Evolutionary conservation across 2,888 invertebrate genomes (phyloP), one percentile per base, ranked within the genome.

Genomic region (Molorchus minor): DNA sequence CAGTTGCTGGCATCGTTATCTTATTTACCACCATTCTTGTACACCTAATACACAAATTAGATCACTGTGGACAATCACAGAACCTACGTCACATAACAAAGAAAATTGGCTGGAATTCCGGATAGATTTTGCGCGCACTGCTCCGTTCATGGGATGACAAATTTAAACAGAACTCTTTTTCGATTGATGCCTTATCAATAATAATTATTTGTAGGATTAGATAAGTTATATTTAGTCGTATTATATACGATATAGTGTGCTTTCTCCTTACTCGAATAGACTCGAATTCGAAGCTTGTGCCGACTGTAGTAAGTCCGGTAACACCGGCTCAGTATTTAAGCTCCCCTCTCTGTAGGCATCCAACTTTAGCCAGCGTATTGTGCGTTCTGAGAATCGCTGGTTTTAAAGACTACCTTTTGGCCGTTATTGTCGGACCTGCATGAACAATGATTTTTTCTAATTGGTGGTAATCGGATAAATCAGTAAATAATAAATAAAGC

Each of bases 1-100:
- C 38, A 78, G 76, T 63, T 77, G 72, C 71, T 65, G 76, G 75
- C 78, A 78, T 74, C 46, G 73, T 76, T 52, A 77, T 76, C 69
- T 77, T 78, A 64, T 78, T 79, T 58, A 79, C 79, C 72, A 78
- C 79, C 79, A 79, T 79, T 69, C 67, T 77, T 65, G 64, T 16
- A 15, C 40, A 35, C 43, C n/a, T n/a, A n/a, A n/a, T n/a, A n/a
- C n/a, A n/a, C n/a, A n/a, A n/a, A n/a, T n/a, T n/a, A n/a, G n/a
- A n/a, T 56, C 56, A 55, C 57, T 60, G n/a, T n/a, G n/a, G n/a
- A n/a, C n/a, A 49, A 25, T 41, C 62, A 45, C 47, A 45, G 57
- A 63, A 64, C 43, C 33, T 61, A 58, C 64, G 60, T 62, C 62
- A 64, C 63, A 64, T 61, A 64, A 64, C 60, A 60, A 60, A 47